Conservation (phyloP, 2,888 invertebrate species). For the Microchrysa polita region DNA sequence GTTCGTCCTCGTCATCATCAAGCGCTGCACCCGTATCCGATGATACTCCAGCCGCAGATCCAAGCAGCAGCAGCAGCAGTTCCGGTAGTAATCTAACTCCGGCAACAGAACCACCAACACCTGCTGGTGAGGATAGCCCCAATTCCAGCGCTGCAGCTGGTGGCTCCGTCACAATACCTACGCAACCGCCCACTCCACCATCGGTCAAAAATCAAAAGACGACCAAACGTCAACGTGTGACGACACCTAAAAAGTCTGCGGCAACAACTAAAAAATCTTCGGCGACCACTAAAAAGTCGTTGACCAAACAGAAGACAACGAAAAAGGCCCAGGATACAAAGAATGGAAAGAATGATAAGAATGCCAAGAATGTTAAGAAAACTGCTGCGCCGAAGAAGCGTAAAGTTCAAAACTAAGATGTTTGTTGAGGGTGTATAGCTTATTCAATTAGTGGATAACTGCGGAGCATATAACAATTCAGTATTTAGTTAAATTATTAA, state of each 20-base stretch:
- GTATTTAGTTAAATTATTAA: slow-evolving; percentile 25
- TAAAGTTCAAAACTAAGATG: slow-evolving; percentile 10
- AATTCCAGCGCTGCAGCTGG: no score
- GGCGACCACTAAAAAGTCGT: neutral
- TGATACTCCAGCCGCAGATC: neutral
- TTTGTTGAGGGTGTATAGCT: neutral
- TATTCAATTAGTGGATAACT: neutral
- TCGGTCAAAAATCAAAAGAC: neutral
- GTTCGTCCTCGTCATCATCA: neutral
- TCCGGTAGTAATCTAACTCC: neutral
- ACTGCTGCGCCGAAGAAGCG: slow-evolving; percentile 15
- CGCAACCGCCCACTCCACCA: neutral
- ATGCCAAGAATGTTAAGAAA: neutral
- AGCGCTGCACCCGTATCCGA: neutral
- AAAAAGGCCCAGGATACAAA: neutral
- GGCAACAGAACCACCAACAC: slow-evolving; percentile 5
- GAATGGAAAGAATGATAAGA: neutral
- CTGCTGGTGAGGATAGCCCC: neutral
- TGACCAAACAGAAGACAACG: slow-evolving; percentile 23
- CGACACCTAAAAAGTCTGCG: slow-evolving; percentile 2
- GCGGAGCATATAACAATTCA: neutral
- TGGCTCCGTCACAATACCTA: no score
- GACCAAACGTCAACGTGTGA: slow-evolving; percentile 10
- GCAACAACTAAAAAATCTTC: no score
- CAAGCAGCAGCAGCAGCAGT: neutral